Conservation (phyloP, 2,888 invertebrate genomes). For the Hyposoter dolosus region DNA sequence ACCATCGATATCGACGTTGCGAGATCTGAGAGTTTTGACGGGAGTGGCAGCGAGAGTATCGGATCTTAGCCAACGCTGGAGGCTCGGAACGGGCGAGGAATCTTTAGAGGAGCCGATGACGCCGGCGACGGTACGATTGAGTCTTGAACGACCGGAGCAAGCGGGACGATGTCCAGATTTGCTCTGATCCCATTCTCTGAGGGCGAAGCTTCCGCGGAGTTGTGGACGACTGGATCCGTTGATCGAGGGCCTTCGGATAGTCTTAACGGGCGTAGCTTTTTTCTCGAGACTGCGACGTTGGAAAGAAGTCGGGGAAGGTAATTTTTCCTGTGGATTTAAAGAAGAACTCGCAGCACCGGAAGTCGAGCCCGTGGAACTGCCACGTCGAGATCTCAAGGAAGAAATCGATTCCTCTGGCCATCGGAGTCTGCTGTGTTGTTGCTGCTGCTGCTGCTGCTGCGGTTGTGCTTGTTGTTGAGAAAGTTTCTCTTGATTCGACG, state of each 20-base stretch:
- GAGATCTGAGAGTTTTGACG: conserved; percentile 83
- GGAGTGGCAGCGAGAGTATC: conserved; percentile 84
- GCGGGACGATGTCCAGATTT: conserved; percentile 73
- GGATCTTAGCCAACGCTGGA: conserved; percentile 83
- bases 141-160: conserved; percentile 67
- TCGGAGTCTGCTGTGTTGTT: conserved; percentile 59
- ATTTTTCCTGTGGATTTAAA: conserved; percentile 75
- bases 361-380: conserved; percentile 25
- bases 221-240: conserved; percentile 79
- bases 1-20: conserved; percentile 83
- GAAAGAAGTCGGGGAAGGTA: conserved; percentile 79
- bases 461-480: conserved; percentile 63
- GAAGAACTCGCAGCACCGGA: conserved; percentile 28
- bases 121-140: conserved; percentile 71
- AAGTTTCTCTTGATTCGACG: conserved; percentile 81
- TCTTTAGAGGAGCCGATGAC: conserved; percentile 71
- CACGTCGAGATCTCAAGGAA: conserved; percentile 47
- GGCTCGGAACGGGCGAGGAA: conserved; percentile 71
- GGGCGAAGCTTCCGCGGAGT: conserved; percentile 78
- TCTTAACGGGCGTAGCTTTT: conserved; percentile 81
- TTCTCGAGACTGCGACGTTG: conserved; percentile 82
- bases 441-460: conserved; percentile 43
- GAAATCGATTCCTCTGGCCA: conserved; percentile 59
- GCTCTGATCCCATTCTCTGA: conserved; percentile 80
- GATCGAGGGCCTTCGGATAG: conserved; percentile 80